phyloP scores from a whole-genome alignment of 1,140 invertebrate genomes.

The Drosophila lini region DNA sequence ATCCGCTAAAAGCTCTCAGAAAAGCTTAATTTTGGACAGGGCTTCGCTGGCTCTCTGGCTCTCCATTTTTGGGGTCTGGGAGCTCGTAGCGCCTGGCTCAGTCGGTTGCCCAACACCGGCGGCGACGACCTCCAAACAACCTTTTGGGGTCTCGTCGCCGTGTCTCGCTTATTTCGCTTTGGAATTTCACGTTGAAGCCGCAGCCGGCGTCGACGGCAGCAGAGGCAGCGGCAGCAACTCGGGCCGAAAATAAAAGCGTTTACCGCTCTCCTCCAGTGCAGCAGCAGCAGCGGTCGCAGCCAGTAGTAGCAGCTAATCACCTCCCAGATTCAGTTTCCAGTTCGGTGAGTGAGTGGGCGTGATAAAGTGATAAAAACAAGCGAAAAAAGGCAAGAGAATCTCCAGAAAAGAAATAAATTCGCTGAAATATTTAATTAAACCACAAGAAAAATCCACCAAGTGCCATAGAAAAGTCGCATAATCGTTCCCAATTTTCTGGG shows the following conservation, averaged over 20 bases:
- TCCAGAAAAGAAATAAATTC: slow-evolving; percentile 10
- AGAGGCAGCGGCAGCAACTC: slow-evolving; percentile 16
- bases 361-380: slow-evolving; percentile 39
- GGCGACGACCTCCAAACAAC: slow-evolving; percentile 79
- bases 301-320: slow-evolving; percentile 63
- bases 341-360: slow-evolving; percentile 66
- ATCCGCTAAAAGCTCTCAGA: slow-evolving; percentile 38
- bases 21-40: slow-evolving; percentile 57
- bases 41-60: background rate
- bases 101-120: slow-evolving; percentile 66
- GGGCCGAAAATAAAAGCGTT: slow-evolving; percentile 73
- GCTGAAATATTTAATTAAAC: background rate
- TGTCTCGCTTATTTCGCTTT: slow-evolving; percentile 70
- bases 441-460: background rate
- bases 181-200: slow-evolving; percentile 67
- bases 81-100: slow-evolving; percentile 55
- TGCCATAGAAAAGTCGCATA: slow-evolving; percentile 39
- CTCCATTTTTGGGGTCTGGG: slow-evolving; percentile 30
- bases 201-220: slow-evolving; percentile 24
- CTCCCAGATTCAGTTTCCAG: slow-evolving; percentile 70
- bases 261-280: slow-evolving; percentile 69
- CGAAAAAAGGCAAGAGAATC: slow-evolving; percentile 3
- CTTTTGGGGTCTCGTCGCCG: slow-evolving; percentile 72
- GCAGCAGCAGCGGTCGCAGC: slow-evolving; percentile 76
- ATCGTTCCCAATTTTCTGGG: slow-evolving; percentile 29